Evolutionary conservation across 2,888 invertebrate genomes (phyloP).

Genomic region (Elmis aenea): DNA sequence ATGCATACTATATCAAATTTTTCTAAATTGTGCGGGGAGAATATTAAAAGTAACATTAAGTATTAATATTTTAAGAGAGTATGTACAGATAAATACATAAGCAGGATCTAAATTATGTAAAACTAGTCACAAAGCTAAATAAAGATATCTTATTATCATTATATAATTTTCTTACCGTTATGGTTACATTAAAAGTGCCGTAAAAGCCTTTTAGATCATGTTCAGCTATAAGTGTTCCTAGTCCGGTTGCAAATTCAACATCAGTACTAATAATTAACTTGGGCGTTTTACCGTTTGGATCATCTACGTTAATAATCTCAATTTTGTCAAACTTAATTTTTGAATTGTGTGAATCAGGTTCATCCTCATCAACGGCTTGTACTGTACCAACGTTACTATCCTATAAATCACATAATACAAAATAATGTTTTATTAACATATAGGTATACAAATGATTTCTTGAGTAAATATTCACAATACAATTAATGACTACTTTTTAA

Average conservation of each 20-base stretch:
- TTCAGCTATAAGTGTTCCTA: slow-evolving; percentile 47
- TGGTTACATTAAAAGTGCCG: slow-evolving; percentile 53
- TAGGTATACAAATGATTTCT: too few species aligned
- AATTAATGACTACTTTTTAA: too few species aligned
- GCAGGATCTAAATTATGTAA: too few species aligned
- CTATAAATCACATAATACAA: slow-evolving; percentile 20
- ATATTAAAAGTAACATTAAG: too few species aligned
- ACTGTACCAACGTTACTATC: slow-evolving; percentile 34
- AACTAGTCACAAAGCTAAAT: too few species aligned
- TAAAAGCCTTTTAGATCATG: slow-evolving; percentile 51
- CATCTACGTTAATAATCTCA: slow-evolving; percentile 8
- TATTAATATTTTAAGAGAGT: too few species aligned
- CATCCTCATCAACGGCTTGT: slow-evolving; percentile 52
- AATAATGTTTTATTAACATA: slow-evolving; percentile 1
- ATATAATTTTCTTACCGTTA: slow-evolving; percentile 49
- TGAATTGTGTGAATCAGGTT: slow-evolving; percentile 46
- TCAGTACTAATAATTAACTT: slow-evolving; percentile 21
- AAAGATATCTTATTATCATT: too few species aligned
- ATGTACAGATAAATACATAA: too few species aligned
- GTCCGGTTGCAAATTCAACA: slow-evolving; percentile 34
- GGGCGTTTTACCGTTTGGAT: slow-evolving; percentile 7
- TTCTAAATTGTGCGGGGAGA: too few species aligned
- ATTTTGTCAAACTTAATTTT: slow-evolving; percentile 36
- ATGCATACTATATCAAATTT: too few species aligned
- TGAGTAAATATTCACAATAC: too few species aligned